Conservation (phyloP, 2,797 vertebrate genomes). For the Uromys caudimaculatus region DNA sequence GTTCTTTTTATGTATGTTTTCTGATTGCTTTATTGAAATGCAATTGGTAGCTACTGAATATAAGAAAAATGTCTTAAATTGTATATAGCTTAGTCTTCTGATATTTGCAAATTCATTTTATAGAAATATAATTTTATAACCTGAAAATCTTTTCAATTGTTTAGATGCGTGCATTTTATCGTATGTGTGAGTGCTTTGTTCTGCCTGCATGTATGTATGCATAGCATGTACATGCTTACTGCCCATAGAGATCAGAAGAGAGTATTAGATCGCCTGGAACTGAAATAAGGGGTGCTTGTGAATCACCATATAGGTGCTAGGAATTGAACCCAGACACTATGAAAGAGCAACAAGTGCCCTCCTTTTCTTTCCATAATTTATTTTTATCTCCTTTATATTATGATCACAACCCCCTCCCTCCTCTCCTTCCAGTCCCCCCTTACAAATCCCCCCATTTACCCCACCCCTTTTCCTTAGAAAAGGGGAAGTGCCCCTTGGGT, state of each 20-base stretch:
- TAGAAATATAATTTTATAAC: neutral
- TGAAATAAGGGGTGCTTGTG: neutral
- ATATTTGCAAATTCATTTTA: conserved; percentile 38
- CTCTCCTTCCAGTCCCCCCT: neutral
- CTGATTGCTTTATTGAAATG: conserved; percentile 13
- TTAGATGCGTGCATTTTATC: neutral
- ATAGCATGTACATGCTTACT: neutral
- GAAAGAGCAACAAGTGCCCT: neutral
- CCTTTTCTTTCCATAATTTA: neutral
- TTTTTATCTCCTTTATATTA: neutral
- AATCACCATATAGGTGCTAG: neutral
- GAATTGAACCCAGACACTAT: neutral
- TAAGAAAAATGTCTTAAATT: conserved; percentile 49
- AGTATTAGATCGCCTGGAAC: neutral
- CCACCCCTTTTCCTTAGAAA: neutral
- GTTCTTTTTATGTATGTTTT: conserved; percentile 9
- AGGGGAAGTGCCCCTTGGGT: neutral
- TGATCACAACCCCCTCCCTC: neutral
- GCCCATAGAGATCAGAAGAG: neutral
- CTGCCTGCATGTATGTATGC: neutral
- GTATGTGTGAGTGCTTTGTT: neutral
- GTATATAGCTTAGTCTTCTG: conserved; percentile 19
- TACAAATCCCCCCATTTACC: neutral
- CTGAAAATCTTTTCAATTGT: neutral
- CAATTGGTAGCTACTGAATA: conserved; percentile 19